Evolutionary conservation across 2,888 invertebrate species (phyloP).

Genomic region (Neoascia interrupta): DNA sequence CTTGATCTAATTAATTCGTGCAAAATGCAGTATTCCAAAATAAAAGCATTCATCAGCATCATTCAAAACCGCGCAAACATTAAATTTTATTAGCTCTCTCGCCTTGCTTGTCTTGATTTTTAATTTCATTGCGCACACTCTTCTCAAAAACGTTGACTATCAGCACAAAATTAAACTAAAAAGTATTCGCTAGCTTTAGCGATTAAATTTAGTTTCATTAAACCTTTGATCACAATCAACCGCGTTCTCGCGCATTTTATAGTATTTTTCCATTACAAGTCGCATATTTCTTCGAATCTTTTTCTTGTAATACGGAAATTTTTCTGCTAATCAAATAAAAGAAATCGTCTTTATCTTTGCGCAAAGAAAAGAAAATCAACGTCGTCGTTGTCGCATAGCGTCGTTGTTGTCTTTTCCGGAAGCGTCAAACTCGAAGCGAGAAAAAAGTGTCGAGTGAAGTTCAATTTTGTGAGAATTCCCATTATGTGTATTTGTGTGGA

Average conservation of each 20-base stretch:
- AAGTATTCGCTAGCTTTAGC: not conserved
- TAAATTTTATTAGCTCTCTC: no score
- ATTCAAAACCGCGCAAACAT: no score
- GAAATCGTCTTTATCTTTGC: not conserved
- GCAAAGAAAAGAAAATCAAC: slow-evolving; percentile 31
- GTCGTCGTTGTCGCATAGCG: not conserved
- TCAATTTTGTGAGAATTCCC: not conserved
- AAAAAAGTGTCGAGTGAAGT: slow-evolving; percentile 1
- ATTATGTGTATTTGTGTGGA: no score
- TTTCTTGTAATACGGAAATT: slow-evolving; percentile 15
- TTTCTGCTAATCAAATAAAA: slow-evolving; percentile 16
- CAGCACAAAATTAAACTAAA: not conserved
- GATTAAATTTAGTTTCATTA: slow-evolving; percentile 24
- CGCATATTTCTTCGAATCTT: slow-evolving; percentile 7
- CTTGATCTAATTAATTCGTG: no score
- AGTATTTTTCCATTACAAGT: no score
- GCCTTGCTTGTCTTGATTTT: not conserved
- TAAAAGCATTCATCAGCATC: no score
- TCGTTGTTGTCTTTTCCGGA: slow-evolving; percentile 32
- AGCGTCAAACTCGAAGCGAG: not conserved
- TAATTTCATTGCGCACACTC: slow-evolving; percentile 29
- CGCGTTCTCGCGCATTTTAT: not conserved
- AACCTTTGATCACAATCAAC: slow-evolving; percentile 24
- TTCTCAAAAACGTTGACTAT: slow-evolving; percentile 1
- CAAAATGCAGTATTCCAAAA: no score